Percentiles rank a stretch among this genome's conserved stretches.
Evolutionary conservation across 2,797 vertebrate genomes (phyloP).

Genomic region (Antrozous pallidus): DNA sequence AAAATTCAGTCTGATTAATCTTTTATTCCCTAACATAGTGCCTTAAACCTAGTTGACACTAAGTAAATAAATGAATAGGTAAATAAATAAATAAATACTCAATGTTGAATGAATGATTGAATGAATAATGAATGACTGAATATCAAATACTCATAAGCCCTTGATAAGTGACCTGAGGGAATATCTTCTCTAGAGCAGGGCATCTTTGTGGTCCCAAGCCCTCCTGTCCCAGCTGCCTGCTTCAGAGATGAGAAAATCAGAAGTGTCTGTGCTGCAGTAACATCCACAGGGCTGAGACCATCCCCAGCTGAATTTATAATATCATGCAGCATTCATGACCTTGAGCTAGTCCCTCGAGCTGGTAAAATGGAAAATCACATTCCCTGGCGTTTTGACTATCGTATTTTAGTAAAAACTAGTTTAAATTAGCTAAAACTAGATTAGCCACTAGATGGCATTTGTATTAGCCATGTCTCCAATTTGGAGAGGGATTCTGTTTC

Average conservation of each 20-base stretch:
- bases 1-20: slow-evolving; percentile 23
- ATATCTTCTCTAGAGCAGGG: background rate
- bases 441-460: slow-evolving; percentile 53
- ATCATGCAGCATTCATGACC: background rate
- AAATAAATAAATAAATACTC: background rate
- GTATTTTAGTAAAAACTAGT: slow-evolving; percentile 42
- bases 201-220: background rate
- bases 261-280: background rate
- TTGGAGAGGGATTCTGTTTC: background rate
- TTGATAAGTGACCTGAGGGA: background rate
- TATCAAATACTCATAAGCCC: background rate
- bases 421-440: background rate
- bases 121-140: background rate
- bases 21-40: slow-evolving; percentile 24
- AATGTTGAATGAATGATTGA: slow-evolving; percentile 5
- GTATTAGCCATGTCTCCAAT: background rate
- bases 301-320: background rate
- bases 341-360: background rate
- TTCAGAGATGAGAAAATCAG: background rate
- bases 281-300: background rate
- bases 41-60: slow-evolving; percentile 15
- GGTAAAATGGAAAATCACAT: slow-evolving; percentile 21
- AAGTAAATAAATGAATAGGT: background rate
- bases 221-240: background rate
- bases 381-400: background rate